A percentile compares a stretch with the other conserved stretches of the same genome.
Evolutionary conservation across 2,888 invertebrate genomes (phyloP).

Genomic region (Heliconius ethilla): DNA sequence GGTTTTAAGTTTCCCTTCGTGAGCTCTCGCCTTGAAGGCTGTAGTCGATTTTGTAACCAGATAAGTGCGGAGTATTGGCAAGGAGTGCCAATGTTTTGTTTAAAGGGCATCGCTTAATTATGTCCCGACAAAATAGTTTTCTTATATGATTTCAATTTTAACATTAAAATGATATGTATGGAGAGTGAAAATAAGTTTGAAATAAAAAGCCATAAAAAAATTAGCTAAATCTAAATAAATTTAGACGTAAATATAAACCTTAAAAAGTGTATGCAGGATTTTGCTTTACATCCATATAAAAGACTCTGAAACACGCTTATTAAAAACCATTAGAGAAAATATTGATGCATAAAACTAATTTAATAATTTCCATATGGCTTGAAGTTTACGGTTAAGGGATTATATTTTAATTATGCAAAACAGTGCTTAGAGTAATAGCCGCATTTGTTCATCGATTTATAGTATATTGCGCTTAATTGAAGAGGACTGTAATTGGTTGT

Average conservation of each 20-base stretch:
- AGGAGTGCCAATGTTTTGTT: slow-evolving; percentile 49
- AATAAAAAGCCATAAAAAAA: too few relatives aligned
- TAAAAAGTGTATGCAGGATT: slow-evolving; percentile 4
- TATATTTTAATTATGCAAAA: slow-evolving; percentile 42
- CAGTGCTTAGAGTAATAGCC: slow-evolving; percentile 33
- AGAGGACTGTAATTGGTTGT: slow-evolving; percentile 10
- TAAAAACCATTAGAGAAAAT: slow-evolving; percentile 39
- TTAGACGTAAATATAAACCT: slow-evolving; percentile 12
- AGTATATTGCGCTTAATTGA: slow-evolving; percentile 18
- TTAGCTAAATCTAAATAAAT: neutral
- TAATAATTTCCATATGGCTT: slow-evolving; percentile 37
- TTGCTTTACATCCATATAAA: slow-evolving; percentile 8
- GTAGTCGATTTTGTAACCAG: slow-evolving; percentile 52
- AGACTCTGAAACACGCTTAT: slow-evolving; percentile 35
- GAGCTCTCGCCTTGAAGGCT: slow-evolving; percentile 51
- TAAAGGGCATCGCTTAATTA: slow-evolving; percentile 43
- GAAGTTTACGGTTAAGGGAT: slow-evolving; percentile 35
- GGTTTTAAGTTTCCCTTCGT: slow-evolving; percentile 49
- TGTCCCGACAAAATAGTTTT: slow-evolving; percentile 32
- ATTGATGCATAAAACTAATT: slow-evolving; percentile 40
- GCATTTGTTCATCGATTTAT: slow-evolving; percentile 36
- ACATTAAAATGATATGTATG: neutral
- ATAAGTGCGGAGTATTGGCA: slow-evolving; percentile 49
- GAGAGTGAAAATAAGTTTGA: neutral
- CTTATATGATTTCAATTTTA: neutral